Base-by-base conservation (phyloP, 1,140 invertebrate genomes). In the Eueides isabella region DNA sequence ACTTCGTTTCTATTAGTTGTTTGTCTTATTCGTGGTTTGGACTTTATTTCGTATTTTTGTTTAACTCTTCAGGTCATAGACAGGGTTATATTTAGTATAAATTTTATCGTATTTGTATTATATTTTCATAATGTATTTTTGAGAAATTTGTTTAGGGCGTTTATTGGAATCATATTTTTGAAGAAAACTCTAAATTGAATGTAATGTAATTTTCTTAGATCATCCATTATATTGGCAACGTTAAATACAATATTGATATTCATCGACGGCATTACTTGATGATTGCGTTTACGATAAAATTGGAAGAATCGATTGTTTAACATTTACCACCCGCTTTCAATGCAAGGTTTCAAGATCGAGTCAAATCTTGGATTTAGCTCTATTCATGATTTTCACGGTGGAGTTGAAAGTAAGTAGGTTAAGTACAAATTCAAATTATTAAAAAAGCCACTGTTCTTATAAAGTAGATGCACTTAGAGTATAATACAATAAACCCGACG, bases 61-160 rank as follows among this genome's bases (percentile, higher is more conserved):
- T 86, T 82, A 90, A 92, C 88, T 92, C 89, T 92, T 91, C 91
- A 93, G 91, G 91, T 93, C 91, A 92, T 92, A 91, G 89, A 93
- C 90, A 93, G 91, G 91, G 91, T 93, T 92, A 92, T 92, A 92
- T 93, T 92, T 91, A 93, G 90, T 92, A 92, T 93, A 92, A 93
- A 92, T 92, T 92, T 93, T 93, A 93, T 91, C 87, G 90, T 92
- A 91, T 93, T 90, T 90, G 88, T 90, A 92, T 93, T 92, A 93
- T 92, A 92, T 93, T 93, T 92, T 92, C 90, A 93, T 92, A 92
- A 93, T 71, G 85, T 91, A 91, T 92, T 92, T 93, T 93, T 93
- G 89, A 93, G 89, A 93, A 79, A 83, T 92, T 93, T 88, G 89
- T 93, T 93, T 92, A 91, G 88, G 83, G 88, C 86, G 84, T 90